These are phyloP conservation scores for Cyclopterus lumpus DNA, from an alignment of 2,797 vertebrate genomes.

Conservation along the genomic window DNA sequence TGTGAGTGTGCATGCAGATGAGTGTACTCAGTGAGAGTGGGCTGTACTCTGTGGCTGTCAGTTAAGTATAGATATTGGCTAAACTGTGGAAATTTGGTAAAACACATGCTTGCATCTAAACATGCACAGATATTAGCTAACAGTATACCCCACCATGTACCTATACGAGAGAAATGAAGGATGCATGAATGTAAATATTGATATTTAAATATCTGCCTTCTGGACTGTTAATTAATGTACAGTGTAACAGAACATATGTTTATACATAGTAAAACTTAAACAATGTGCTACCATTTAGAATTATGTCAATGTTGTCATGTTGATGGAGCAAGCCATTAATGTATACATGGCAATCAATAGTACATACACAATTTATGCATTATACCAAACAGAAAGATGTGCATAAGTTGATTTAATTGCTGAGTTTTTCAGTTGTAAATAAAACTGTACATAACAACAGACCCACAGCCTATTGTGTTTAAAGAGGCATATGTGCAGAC, in stretches of 20 bases:
- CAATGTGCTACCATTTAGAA: slow-evolving; percentile 81
- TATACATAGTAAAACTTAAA: slow-evolving; percentile 83
- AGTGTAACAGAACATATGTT: slow-evolving; percentile 84
- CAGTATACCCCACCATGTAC: slow-evolving; percentile 76
- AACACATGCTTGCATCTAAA: slow-evolving; percentile 79
- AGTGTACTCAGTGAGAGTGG: slow-evolving; percentile 72
- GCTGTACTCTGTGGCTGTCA: slow-evolving; percentile 74
- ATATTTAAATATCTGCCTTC: slow-evolving; percentile 89
- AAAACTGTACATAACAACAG: slow-evolving; percentile 89
- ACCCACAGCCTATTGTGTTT: slow-evolving; percentile 59
- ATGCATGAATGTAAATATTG: slow-evolving; percentile 95
- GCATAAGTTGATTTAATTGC: slow-evolving; percentile 87
- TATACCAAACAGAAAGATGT: slow-evolving; percentile 83
- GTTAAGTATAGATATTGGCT: slow-evolving; percentile 76
- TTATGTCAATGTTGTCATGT: slow-evolving; percentile 86
- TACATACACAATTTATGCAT: slow-evolving; percentile 88
- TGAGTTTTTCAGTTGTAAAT: slow-evolving; percentile 98
- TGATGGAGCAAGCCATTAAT: slow-evolving; percentile 90
- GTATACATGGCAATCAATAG: slow-evolving; percentile 88
- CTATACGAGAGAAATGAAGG: slow-evolving; percentile 81
- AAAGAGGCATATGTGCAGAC: slow-evolving; percentile 19
- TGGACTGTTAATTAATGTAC: slow-evolving; percentile 86
- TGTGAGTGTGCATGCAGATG: slow-evolving; percentile 74
- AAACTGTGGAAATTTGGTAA: slow-evolving; percentile 73
- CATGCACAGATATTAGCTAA: slow-evolving; percentile 75